A percentile compares a stretch with the other conserved stretches of the same genome.
Conservation (phyloP, 2,888 invertebrate species). For the Ectemnius lituratus region DNA sequence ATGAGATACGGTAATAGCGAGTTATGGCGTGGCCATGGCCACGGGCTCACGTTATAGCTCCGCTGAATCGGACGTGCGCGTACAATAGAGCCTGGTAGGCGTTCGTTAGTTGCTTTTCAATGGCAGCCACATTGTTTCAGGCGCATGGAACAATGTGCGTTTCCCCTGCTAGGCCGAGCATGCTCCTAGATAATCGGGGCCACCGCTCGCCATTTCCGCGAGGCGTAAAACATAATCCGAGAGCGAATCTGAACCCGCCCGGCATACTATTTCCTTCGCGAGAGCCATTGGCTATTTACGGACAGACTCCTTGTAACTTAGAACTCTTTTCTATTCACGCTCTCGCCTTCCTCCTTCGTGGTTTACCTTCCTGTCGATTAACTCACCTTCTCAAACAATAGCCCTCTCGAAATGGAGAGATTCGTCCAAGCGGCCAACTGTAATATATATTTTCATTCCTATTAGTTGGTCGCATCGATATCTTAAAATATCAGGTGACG, state of each 20-base stretch:
- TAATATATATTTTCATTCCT: no score
- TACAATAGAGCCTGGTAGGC: conserved; percentile 36
- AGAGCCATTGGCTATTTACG: neutral
- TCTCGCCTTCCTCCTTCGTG: no score
- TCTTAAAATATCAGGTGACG: neutral
- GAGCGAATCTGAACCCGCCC: conserved; percentile 16
- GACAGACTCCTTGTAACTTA: no score
- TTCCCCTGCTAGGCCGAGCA: conserved; percentile 17
- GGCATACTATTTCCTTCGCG: conserved; percentile 9
- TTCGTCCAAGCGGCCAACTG: no score
- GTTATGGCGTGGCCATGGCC: conserved; percentile 14
- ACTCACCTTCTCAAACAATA: no score
- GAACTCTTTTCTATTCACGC: no score
- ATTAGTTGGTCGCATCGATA: no score
- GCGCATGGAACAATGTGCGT: conserved; percentile 38
- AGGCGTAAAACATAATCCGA: conserved; percentile 34
- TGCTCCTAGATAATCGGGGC: conserved; percentile 20
- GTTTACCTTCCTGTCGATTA: no score
- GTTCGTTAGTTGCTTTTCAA: conserved; percentile 44
- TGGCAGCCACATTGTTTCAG: conserved; percentile 48
- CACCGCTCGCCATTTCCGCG: conserved; percentile 26
- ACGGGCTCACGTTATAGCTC: conserved; percentile 8
- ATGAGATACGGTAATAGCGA: conserved; percentile 50
- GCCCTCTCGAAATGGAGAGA: no score
- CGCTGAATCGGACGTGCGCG: neutral